Percentiles rank a stretch among this genome's conserved stretches.
Conservation (phyloP, 2,113 vertebrate genomes). For the Isichthys henryi region DNA sequence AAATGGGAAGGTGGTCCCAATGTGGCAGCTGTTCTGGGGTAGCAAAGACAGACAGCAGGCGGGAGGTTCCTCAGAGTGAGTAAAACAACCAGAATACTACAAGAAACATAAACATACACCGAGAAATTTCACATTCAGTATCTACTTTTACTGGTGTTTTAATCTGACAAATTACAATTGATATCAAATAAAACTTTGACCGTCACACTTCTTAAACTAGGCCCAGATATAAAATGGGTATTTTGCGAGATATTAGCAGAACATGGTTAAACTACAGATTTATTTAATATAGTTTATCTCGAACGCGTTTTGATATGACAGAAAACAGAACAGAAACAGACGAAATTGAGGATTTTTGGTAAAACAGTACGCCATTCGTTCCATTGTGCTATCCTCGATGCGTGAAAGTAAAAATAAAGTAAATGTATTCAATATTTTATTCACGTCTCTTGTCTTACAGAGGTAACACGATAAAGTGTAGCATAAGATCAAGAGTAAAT, state of each 20-base stretch:
- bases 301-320: background rate
- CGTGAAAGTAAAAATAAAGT: constrained; percentile 6
- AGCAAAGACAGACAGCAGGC: background rate
- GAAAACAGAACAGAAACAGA: background rate
- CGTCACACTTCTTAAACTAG: background rate
- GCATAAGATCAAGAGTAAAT: constrained; percentile 49
- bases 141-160: background rate
- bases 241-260: background rate
- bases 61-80: background rate
- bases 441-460: background rate
- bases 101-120: background rate
- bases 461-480: constrained; percentile 20
- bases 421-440: background rate
- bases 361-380: background rate
- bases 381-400: background rate
- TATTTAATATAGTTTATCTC: background rate
- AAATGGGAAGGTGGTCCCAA: constrained; percentile 54
- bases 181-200: background rate
- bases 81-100: background rate
- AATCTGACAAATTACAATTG: background rate
- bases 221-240: background rate
- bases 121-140: background rate
- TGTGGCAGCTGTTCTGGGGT: constrained; percentile 55
- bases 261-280: background rate
- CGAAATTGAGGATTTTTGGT: background rate